These are phyloP conservation scores for Julus scanicus DNA, from an alignment of 2,888 invertebrate species.

Conservation along the genomic window DNA sequence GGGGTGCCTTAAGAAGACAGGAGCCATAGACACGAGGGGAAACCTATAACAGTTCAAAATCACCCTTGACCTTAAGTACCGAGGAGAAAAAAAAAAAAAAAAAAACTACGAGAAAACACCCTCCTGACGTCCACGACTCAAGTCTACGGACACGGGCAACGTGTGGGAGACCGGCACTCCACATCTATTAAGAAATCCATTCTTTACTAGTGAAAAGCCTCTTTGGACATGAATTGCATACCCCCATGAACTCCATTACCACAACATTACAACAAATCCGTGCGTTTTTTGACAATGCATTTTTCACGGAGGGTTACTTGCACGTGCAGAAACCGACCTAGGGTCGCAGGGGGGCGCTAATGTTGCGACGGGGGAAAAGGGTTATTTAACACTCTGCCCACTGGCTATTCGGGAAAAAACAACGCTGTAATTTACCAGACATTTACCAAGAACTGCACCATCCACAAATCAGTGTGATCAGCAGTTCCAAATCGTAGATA, in stretches of 20 bases:
- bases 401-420: neutral
- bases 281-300: constrained; percentile 36
- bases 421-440: neutral
- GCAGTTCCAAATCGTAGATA: neutral
- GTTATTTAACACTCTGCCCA: neutral
- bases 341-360: neutral
- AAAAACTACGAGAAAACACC: neutral
- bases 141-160: neutral
- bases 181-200: constrained; percentile 44
- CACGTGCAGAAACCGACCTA: neutral
- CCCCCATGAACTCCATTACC: constrained; percentile 16
- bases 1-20: neutral
- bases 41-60: constrained; percentile 41
- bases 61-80: constrained; percentile 26
- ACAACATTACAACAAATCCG: constrained; percentile 31
- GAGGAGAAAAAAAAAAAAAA: neutral
- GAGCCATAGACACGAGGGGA: constrained; percentile 8
- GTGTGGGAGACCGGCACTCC: constrained; percentile 31
- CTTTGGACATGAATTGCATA: constrained; percentile 30
- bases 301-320: constrained; percentile 24
- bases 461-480: neutral
- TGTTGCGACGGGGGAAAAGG: neutral
- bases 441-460: neutral
- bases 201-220: constrained; percentile 28
- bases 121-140: constrained; percentile 14